Percentiles rank a stretch among this genome's conserved stretches.
Evolutionary conservation across 2,113 vertebrate species (phyloP).

Genomic region (Lonchura striata): DNA sequence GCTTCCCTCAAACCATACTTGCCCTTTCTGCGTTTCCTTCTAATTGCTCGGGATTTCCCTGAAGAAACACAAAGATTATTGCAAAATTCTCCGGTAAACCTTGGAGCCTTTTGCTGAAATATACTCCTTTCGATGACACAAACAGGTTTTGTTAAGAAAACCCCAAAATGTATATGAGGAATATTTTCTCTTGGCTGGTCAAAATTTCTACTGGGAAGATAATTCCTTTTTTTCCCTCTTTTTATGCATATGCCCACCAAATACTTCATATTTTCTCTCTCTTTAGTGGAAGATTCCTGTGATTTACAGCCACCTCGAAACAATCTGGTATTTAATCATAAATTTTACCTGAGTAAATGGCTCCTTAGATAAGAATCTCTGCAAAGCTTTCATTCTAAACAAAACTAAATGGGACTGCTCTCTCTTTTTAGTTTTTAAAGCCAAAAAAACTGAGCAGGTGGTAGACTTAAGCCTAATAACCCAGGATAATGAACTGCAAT

Average conservation of each 20-base stretch:
- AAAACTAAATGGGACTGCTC: not conserved
- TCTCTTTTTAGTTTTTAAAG: not conserved
- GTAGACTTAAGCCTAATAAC: not conserved
- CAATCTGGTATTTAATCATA: not conserved
- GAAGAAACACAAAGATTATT: accelerated
- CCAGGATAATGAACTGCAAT: not conserved
- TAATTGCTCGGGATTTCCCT: not conserved
- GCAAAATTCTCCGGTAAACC: not conserved
- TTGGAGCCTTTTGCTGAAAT: not conserved
- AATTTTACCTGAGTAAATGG: not conserved
- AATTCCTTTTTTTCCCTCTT: accelerated
- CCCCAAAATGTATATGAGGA: accelerated
- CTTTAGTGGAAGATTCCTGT: not conserved
- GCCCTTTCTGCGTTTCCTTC: not conserved
- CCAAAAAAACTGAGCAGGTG: not conserved
- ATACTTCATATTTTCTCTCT: not conserved
- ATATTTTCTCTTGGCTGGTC: not conserved
- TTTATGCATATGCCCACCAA: not conserved
- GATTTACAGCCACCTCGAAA: not conserved
- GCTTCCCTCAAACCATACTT: not conserved
- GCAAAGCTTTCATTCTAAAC: not conserved
- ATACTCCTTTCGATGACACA: not conserved
- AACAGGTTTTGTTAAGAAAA: not conserved
- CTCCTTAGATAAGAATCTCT: not conserved
- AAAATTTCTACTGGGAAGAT: not conserved